These are phyloP conservation scores for Ganaspis brasiliensis DNA, from an alignment of 2,888 invertebrate genomes.

Conservation along the genomic window DNA sequence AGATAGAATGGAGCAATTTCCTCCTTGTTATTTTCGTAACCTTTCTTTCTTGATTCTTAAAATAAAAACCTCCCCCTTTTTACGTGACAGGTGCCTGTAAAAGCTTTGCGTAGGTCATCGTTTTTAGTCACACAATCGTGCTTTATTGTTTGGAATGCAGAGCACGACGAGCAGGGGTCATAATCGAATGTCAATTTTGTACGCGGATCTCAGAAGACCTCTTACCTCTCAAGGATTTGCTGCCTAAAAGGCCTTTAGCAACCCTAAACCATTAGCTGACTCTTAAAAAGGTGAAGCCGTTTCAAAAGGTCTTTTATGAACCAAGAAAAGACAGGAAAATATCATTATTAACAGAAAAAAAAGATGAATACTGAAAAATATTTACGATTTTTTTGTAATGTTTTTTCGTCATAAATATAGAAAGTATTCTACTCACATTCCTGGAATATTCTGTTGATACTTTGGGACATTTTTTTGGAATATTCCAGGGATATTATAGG, in stretches of 20 bases:
- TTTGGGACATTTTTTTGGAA: too few relatives aligned
- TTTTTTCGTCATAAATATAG: too few relatives aligned
- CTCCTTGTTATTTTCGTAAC: too few relatives aligned
- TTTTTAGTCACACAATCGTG: background rate
- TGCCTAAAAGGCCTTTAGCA: constrained; percentile 6
- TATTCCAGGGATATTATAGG: too few relatives aligned
- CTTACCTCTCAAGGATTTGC: background rate
- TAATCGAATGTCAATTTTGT: constrained; percentile 34
- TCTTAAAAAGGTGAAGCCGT: background rate
- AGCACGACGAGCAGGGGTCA: constrained; percentile 8
- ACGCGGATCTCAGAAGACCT: background rate
- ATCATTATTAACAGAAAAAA: too few relatives aligned
- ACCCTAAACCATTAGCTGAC: constrained; percentile 17
- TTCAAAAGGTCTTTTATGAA: background rate
- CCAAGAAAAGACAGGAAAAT: background rate
- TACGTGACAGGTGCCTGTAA: background rate
- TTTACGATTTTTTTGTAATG: too few relatives aligned
- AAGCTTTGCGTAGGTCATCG: background rate
- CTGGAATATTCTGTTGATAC: too few relatives aligned
- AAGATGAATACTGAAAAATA: too few relatives aligned
- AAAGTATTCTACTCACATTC: too few relatives aligned
- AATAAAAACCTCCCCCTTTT: background rate
- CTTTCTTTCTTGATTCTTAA: background rate
- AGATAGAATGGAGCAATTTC: too few relatives aligned
- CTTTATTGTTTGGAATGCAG: constrained; percentile 30